Percentiles rank a stretch among this genome's conserved stretches.
These are phyloP conservation scores for Cyprinodon diabolis DNA, from an alignment of 2,797 vertebrate genomes.

Conservation along the genomic window DNA sequence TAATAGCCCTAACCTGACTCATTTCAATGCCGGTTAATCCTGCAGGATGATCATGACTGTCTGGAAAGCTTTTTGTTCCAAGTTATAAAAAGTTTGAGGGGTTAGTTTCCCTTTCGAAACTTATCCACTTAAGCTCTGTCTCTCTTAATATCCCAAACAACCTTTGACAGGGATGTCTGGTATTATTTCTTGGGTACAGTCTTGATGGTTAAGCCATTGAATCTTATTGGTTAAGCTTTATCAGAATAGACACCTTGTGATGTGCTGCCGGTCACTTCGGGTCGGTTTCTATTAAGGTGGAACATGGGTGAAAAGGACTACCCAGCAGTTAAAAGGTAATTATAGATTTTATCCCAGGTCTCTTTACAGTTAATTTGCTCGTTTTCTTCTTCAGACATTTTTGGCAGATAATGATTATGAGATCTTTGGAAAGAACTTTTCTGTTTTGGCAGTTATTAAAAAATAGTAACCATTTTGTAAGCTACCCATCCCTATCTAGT, in stretches of 20 bases:
- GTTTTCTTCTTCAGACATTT: background rate
- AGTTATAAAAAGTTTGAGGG: background rate
- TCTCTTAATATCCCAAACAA: background rate
- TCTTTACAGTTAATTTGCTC: background rate
- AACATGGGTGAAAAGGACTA: background rate
- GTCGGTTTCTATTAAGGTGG: background rate
- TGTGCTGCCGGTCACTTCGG: background rate
- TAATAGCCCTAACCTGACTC: background rate
- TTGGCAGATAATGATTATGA: too few relatives aligned
- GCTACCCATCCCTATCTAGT: too few relatives aligned
- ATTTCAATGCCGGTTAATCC: background rate
- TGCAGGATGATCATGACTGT: background rate
- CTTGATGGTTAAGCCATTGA: background rate
- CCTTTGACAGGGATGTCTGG: slow-evolving; percentile 9
- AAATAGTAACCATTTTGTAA: too few relatives aligned
- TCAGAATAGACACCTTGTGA: background rate
- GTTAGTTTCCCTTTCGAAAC: background rate
- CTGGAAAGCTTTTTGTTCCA: background rate
- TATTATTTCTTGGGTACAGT: background rate
- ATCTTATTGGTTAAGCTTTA: background rate
- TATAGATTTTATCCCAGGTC: background rate
- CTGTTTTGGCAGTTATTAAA: too few relatives aligned
- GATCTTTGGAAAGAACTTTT: too few relatives aligned
- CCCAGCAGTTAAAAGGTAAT: background rate
- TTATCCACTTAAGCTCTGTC: background rate